A percentile compares a stretch with the other conserved stretches of the same genome.
Evolutionary conservation across 2,888 invertebrate genomes (phyloP).

Genomic region (Empis livida): DNA sequence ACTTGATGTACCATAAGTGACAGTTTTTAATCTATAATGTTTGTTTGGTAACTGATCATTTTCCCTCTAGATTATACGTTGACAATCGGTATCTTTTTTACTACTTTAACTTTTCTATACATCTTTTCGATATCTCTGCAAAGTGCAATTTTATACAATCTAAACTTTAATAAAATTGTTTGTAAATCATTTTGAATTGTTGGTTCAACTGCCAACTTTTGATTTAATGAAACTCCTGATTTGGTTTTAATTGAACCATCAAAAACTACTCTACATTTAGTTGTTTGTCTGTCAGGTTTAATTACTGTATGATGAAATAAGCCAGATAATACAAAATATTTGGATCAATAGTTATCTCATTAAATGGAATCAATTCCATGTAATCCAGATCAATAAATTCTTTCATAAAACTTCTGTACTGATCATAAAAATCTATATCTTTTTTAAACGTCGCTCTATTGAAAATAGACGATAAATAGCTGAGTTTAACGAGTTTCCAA

Average conservation of each 20-base stretch:
- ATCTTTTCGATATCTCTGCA: conserved; percentile 18
- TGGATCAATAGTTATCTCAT: too few relatives aligned
- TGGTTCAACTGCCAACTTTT: conserved; percentile 15
- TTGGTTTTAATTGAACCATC: conserved; percentile 6
- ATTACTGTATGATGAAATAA: conserved; percentile 4
- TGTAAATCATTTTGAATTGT: conserved; percentile 14
- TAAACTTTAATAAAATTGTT: conserved; percentile 3
- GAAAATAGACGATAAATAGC: not conserved
- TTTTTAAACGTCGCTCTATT: not conserved
- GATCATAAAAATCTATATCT: not conserved
- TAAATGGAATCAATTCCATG: not conserved
- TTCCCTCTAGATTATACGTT: conserved; percentile 13
- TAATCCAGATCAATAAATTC: not conserved
- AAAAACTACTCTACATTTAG: conserved; percentile 5
- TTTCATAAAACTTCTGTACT: not conserved
- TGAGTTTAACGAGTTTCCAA: not conserved
- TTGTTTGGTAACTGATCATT: conserved; percentile 1
- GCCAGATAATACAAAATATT: not conserved
- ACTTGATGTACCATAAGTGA: conserved; percentile 13
- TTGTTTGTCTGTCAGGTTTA: conserved; percentile 4
- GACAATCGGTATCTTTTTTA: conserved; percentile 10
- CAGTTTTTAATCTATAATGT: conserved; percentile 8
- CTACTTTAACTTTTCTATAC: conserved; percentile 16
- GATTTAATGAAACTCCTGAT: conserved; percentile 15
- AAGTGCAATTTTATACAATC: conserved; percentile 9